These are phyloP conservation scores for Mastigias papua DNA, from an alignment of 30 jellyfish, hydroid and myxozoan species.

Conservation along the genomic window DNA sequence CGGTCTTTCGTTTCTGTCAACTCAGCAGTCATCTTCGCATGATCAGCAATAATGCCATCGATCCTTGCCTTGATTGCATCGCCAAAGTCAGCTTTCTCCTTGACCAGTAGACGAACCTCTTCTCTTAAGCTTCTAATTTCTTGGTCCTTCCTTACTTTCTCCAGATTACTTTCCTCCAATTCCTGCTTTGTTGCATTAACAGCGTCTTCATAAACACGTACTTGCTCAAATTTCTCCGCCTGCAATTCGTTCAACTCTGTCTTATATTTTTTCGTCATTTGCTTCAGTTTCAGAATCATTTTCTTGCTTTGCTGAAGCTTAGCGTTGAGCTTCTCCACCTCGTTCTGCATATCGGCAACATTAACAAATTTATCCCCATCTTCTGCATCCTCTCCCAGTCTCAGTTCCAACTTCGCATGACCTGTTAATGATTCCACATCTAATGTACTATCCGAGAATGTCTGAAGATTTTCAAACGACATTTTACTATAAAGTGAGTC, in stretches of 20 bases:
- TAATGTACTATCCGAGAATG: conserved; percentile 57
- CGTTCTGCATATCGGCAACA: conserved; percentile 29
- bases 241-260: conserved; percentile 52
- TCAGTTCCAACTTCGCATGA: conserved; percentile 44
- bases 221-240: conserved; percentile 72
- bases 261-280: conserved; percentile 64
- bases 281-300: conserved; percentile 50
- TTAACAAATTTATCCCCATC: conserved; percentile 39
- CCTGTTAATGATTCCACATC: conserved; percentile 58
- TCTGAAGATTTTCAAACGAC: conserved; percentile 65
- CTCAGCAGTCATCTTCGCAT: conserved; percentile 1
- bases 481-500: conserved; percentile 58
- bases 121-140: conserved; percentile 77
- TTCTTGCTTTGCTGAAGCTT: conserved; percentile 60
- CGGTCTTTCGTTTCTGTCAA: conserved; percentile 20
- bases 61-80: conserved; percentile 26
- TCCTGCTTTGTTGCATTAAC: conserved; percentile 32
- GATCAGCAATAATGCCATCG: conserved; percentile 6
- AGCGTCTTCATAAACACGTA: conserved; percentile 57
- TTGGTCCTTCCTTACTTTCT: conserved; percentile 69
- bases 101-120: conserved; percentile 75
- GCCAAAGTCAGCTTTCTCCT: conserved; percentile 69
- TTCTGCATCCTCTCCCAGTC: conserved; percentile 44
- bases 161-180: conserved; percentile 38
- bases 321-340: conserved; percentile 33